Evolutionary conservation across 2,888 invertebrate species (phyloP).

Genomic region (Xanthorhoe spadicearia): DNA sequence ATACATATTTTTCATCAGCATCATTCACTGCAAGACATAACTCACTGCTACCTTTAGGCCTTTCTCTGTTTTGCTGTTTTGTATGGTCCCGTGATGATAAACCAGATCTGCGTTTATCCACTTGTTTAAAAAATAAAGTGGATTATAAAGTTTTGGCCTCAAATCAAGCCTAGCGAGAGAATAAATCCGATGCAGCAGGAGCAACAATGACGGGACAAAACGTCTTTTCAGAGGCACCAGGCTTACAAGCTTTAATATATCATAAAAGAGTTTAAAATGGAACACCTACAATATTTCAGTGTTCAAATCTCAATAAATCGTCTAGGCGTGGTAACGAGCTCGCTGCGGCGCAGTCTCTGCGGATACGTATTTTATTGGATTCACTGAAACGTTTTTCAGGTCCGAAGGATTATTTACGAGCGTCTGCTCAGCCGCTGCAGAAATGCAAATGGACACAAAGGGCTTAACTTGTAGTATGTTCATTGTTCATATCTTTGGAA

Average conservation of each 20-base stretch:
- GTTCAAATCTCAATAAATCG: constrained; percentile 85
- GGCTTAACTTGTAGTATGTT: constrained; percentile 44
- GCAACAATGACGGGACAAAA: constrained; percentile 28
- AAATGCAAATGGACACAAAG: constrained; percentile 79
- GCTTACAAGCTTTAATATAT: constrained; percentile 43
- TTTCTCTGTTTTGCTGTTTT: too few relatives aligned
- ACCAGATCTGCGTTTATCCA: not conserved
- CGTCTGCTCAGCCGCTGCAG: constrained; percentile 78
- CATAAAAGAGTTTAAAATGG: constrained; percentile 80
- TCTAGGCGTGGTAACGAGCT: constrained; percentile 84
- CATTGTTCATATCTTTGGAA: constrained; percentile 26
- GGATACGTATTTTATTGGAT: constrained; percentile 85
- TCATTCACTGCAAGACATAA: too few relatives aligned
- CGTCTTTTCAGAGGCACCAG: constrained; percentile 21
- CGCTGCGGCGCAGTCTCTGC: constrained; percentile 83
- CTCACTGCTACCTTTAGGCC: too few relatives aligned
- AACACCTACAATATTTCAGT: constrained; percentile 83
- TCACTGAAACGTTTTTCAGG: constrained; percentile 84
- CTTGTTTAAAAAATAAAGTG: not conserved
- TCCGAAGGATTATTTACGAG: constrained; percentile 84
- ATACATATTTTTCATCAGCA: too few relatives aligned
- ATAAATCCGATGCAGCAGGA: constrained; percentile 19
- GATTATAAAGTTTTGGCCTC: constrained; percentile 7
- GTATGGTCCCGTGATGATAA: too few relatives aligned
- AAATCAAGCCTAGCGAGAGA: constrained; percentile 14